Conservation (phyloP, 1,140 invertebrate species). For the Drosophila subpulchrella region DNA sequence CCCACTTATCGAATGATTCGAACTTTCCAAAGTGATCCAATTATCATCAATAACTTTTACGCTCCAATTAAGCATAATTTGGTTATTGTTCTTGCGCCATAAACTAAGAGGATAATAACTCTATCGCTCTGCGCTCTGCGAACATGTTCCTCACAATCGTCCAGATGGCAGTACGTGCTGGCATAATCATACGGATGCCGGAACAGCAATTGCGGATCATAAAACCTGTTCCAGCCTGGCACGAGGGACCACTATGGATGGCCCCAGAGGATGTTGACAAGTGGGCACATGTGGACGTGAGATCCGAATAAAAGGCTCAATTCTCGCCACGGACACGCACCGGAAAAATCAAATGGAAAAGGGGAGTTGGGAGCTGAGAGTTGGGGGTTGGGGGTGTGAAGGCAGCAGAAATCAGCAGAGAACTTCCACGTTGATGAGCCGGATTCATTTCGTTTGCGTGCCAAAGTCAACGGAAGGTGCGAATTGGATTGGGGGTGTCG, state of each 20-base stretch:
- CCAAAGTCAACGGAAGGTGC: conserved; percentile 44
- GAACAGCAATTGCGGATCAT: conserved; percentile 35
- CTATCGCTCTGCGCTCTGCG: background rate
- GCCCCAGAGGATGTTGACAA: conserved; percentile 17
- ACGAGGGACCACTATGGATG: conserved; percentile 8
- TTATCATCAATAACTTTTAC: conserved; percentile 4
- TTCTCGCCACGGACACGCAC: conserved; percentile 44
- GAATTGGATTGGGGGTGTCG: conserved; percentile 16
- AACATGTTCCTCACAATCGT: background rate
- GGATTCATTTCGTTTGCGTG: conserved; percentile 65
- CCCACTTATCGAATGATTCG: too few relatives aligned
- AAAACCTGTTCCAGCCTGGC: conserved; percentile 14
- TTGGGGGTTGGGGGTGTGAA: too few relatives aligned
- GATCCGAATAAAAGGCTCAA: conserved; percentile 29
- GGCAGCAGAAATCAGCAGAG: conserved; percentile 41
- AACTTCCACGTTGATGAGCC: conserved; percentile 55
- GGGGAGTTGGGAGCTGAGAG: background rate
- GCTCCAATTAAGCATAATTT: conserved; percentile 27
- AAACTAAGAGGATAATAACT: background rate
- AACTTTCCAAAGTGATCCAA: background rate
- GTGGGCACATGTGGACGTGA: conserved; percentile 39
- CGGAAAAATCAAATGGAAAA: conserved; percentile 6
- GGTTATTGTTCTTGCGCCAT: background rate
- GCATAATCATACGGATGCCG: conserved; percentile 22
- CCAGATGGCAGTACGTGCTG: conserved; percentile 31